These are phyloP conservation scores for Metopolophium dirhodum DNA, from an alignment of 1,140 invertebrate genomes.

Conservation along the genomic window DNA sequence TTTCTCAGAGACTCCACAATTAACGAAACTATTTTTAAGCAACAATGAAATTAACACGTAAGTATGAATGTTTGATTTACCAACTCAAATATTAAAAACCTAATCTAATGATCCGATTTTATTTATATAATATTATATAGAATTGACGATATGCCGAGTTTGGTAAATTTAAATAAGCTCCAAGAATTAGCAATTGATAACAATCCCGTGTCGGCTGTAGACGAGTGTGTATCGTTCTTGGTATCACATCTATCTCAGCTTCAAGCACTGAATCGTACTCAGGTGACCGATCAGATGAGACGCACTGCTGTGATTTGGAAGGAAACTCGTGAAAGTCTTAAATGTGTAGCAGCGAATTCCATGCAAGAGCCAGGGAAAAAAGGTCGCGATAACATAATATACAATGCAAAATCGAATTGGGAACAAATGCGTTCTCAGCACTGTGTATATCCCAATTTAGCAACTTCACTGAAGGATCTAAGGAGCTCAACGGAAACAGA, in stretches of 20 bases:
- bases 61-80: conserved; percentile 57
- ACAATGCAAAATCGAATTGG: conserved; percentile 82
- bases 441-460: conserved; percentile 62
- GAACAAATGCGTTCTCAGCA: conserved; percentile 75
- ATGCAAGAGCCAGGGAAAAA: conserved; percentile 57
- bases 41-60: conserved; percentile 84
- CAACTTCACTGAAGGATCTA: conserved; percentile 24
- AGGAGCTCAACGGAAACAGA: conserved; percentile 53
- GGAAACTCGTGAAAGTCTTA: conserved; percentile 62
- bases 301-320: conserved; percentile 78
- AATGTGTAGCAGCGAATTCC: conserved; percentile 46
- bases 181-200: conserved; percentile 85
- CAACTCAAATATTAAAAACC: not conserved
- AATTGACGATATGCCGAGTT: conserved; percentile 71
- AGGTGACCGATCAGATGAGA: conserved; percentile 75
- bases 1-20: conserved; percentile 78
- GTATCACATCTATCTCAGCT: conserved; percentile 79
- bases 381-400: conserved; percentile 76
- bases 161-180: conserved; percentile 75
- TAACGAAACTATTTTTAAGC: conserved; percentile 83
- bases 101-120: not conserved
- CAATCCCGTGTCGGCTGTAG: conserved; percentile 78
- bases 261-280: conserved; percentile 74
- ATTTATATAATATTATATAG: conserved; percentile 64
- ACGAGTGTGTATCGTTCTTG: conserved; percentile 79